A percentile compares a stretch with the other conserved stretches of the same genome.
Conservation (phyloP, 1,140 invertebrate genomes). For the Musca domestica region DNA sequence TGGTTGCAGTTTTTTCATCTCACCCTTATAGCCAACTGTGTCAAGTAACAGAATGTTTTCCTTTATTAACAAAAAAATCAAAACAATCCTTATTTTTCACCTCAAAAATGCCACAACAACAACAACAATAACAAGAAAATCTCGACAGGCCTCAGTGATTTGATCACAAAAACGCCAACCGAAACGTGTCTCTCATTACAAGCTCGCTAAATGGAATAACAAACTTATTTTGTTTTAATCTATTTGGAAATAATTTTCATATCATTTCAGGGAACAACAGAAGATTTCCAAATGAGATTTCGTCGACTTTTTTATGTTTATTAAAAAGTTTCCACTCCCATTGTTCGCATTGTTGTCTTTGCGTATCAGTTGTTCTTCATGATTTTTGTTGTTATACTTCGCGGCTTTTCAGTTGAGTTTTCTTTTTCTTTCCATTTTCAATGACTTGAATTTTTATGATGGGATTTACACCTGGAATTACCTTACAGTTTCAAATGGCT, state of each 20-base stretch:
- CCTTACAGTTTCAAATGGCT: not conserved
- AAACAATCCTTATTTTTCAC: no score
- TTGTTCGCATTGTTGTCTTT: not conserved
- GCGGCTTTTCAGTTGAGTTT: not conserved
- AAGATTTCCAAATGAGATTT: constrained; percentile 3
- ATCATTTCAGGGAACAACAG: not conserved
- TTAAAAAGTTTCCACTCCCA: not conserved
- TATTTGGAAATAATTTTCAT: constrained; percentile 14
- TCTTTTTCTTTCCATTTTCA: not conserved
- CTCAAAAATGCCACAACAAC: no score
- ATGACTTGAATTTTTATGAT: constrained; percentile 13
- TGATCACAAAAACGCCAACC: no score
- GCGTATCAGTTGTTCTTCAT: not conserved
- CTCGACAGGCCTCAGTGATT: no score
- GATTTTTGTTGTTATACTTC: not conserved
- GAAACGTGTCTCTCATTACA: no score
- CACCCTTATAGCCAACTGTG: no score
- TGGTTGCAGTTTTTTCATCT: no score
- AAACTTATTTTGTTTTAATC: constrained; percentile 11
- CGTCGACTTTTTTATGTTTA: constrained; percentile 9
- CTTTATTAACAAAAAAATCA: no score
- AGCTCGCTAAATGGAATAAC: not conserved
- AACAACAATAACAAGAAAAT: no score
- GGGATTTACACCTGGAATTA: constrained; percentile 5
- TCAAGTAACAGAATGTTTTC: no score